A percentile compares a stretch with the other conserved stretches of the same genome.
Conservation (phyloP, 2,113 vertebrate genomes). For the Lepus europaeus region DNA sequence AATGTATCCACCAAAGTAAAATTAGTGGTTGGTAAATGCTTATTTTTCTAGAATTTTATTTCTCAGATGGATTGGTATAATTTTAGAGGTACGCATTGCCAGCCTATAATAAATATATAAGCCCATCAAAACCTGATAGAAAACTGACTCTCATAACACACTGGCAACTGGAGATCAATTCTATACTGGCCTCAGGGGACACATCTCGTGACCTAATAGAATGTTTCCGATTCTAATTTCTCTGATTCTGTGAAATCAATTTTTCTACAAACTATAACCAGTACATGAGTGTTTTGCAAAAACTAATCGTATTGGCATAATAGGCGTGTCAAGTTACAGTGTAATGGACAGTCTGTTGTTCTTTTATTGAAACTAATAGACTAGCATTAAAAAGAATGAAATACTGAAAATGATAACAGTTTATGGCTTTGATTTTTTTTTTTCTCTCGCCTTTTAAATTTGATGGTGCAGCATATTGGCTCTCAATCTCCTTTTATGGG, state of each 20-base stretch:
- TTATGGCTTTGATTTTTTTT: constrained; percentile 34
- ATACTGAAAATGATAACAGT: constrained; percentile 62
- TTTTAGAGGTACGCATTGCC: constrained; percentile 69
- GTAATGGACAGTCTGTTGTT: constrained; percentile 76
- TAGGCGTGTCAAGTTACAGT: constrained; percentile 53
- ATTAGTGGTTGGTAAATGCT: constrained; percentile 76
- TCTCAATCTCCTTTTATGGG: constrained; percentile 77
- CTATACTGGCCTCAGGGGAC: constrained; percentile 57
- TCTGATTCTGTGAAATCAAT: constrained; percentile 83
- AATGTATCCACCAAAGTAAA: constrained; percentile 80
- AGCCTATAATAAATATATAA: constrained; percentile 74
- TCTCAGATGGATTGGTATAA: constrained; percentile 74
- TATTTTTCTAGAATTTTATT: constrained; percentile 80
- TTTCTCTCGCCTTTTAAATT: constrained; percentile 57
- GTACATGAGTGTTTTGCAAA: constrained; percentile 63
- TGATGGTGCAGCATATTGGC: constrained; percentile 55
- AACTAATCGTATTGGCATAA: constrained; percentile 75
- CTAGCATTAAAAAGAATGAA: constrained; percentile 70
- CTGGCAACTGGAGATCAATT: constrained; percentile 75
- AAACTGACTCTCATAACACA: constrained; percentile 70
- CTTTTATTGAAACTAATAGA: constrained; percentile 77
- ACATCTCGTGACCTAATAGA: constrained; percentile 75
- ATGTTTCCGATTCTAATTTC: constrained; percentile 79
- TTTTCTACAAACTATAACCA: constrained; percentile 79
- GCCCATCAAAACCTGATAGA: constrained; percentile 74